Conservation (phyloP, 2,797 vertebrate genomes). For the Clarias pachynema region DNA sequence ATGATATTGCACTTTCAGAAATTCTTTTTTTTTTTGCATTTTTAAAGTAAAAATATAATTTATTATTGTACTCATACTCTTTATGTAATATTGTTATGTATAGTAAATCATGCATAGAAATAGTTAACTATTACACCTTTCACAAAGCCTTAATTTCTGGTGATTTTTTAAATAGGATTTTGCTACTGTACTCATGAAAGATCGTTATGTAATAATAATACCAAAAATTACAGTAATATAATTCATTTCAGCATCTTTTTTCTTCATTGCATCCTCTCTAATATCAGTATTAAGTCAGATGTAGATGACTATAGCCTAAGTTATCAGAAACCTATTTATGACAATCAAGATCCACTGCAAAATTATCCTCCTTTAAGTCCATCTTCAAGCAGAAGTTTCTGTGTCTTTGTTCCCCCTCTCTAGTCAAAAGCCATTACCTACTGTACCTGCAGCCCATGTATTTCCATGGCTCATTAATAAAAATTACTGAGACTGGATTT, state of each 20-base stretch:
- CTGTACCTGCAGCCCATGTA: background rate
- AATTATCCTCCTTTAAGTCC: background rate
- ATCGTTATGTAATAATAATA: background rate
- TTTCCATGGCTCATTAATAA: background rate
- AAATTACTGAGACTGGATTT: constrained; percentile 12
- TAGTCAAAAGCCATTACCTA: background rate
- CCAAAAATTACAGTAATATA: background rate
- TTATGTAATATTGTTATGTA: background rate
- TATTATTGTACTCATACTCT: background rate
- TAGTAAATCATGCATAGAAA: background rate
- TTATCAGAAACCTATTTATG: background rate
- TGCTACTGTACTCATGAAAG: background rate
- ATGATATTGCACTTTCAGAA: background rate
- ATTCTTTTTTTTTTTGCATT: background rate
- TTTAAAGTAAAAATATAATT: background rate
- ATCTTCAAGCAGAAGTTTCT: background rate
- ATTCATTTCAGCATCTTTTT: background rate
- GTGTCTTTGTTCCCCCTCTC: background rate
- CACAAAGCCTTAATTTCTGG: background rate
- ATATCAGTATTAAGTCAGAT: background rate
- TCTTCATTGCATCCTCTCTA: background rate
- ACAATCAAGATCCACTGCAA: background rate
- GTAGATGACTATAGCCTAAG: background rate
- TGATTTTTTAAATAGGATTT: background rate
- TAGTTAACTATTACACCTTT: background rate